Evolutionary conservation across 1,140 invertebrate genomes (phyloP), one percentile per base, ranked within the genome.

Genomic region (Bathynomus jamesi): DNA sequence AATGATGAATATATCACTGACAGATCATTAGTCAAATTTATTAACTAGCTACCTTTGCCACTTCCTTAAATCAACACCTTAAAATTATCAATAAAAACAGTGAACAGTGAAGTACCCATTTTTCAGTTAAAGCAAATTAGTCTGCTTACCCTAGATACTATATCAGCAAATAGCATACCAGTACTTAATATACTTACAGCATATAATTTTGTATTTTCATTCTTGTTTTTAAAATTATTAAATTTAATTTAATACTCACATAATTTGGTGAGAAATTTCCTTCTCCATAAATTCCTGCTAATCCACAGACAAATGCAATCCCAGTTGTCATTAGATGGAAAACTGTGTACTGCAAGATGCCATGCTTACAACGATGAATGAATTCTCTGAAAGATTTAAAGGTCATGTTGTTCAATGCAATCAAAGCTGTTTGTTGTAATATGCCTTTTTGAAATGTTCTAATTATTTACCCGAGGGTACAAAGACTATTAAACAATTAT

Each of bases 291-390:
- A 94, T 91, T 62, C 88, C 89, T 79, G 86, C 87, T 28, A 93
- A 78, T 82, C 95, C 91, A 83, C 92, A 95, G 76, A 96, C 90
- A 80, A 96, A 89, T 72, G 94, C 92, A 80, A 96, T 89, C 31
- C 91, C 85, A 76, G 94, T 94, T 60, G 93, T 94, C 66, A 95
- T 82, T 60, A 94, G 93, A 77, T 94, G 85, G 29, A 96, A 89
- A 61, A 95, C 87, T 32, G 93, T 95, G 79, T 97, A 98, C 81
- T 98, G 95, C 7, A 98, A 82, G 79, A 96, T 96, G 31, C 95
- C 95, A 86, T 97, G 95, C 83, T 96, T 96, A 81, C 94, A 97
- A 79, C 91, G 92, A 79, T 95, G 89, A 61, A 97, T 90, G 83
- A 97, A 94, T 83, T 93, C 90, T 69, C 90, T 90, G 83, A 80